Base-by-base conservation (phyloP, 2,888 invertebrate species). In the Anoncus sp. region DNA sequence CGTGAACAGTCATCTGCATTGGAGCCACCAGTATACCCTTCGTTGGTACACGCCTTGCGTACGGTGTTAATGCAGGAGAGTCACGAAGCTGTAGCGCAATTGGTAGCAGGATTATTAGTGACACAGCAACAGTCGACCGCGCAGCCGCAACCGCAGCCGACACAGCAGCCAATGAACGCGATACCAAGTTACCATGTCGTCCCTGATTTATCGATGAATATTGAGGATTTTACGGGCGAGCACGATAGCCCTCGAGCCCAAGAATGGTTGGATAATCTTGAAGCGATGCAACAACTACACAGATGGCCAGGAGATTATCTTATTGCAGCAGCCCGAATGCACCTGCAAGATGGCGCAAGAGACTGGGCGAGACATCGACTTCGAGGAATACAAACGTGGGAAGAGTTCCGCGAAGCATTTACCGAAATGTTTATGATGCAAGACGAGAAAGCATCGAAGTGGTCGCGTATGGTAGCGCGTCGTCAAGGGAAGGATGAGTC, bases 371-470 rank as follows among this genome's bases (percentile, higher is more conserved):
- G 62, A 24, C 31, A 47, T 12, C 63, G 16, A 1, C 27, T 47
- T 12, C 18, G 49, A 5, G 53, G 27, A 5, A 9, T 53, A 1
- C 27, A 10, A 2, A 6, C 72, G 10, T 66, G 77, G 77, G 24
- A 53, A 1, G 35, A 66, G 0, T 77, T 73, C 24, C 60, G 51
- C 2, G 40, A 40, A 18, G 72, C 60, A 10, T 77, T 70, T 10
- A 20, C 40, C 1, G 60, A 70, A 7, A 70, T 60, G 1, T 70
- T 70, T 9, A 51, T 70, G 0, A 27, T 62, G 38, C 51, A 40
- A 2, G 70, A 62, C 0, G 60, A 70, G 9, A 0, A 43, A 18
- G 18, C 60, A 0, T 38, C 49, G 18, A 60, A 51, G 7, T 62
- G 70, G 70, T 2, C 60, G 1, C 16, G 40, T 1, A 70, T 70